Percentiles rank a stretch among this genome's conserved stretches.
Evolutionary conservation across 2,113 vertebrate genomes (phyloP).

Genomic region (Tonatia bakeri): DNA sequence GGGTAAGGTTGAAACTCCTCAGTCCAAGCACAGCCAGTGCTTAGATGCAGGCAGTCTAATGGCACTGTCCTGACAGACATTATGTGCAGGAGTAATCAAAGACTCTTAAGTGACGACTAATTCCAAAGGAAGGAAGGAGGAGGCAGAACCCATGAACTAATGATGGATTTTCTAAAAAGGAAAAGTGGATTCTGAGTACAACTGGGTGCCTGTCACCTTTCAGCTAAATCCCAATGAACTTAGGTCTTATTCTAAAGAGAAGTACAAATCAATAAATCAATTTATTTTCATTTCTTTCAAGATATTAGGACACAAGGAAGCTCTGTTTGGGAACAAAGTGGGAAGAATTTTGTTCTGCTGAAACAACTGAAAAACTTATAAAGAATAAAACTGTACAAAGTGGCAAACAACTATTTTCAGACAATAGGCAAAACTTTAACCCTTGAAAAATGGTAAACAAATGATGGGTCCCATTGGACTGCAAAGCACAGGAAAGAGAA

Average conservation of each 20-base stretch:
- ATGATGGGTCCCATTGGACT: fast-evolving
- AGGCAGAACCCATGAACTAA: neutral
- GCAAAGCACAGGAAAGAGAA: neutral
- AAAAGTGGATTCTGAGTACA: neutral
- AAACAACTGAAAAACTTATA: neutral
- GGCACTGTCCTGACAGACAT: neutral
- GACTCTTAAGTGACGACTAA: neutral
- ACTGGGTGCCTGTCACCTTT: neutral
- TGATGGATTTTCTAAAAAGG: neutral
- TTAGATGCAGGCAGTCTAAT: neutral
- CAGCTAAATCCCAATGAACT: neutral
- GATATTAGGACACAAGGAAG: neutral
- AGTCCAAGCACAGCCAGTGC: neutral
- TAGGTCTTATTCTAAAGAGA: neutral
- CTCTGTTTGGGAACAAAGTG: neutral
- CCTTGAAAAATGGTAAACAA: neutral
- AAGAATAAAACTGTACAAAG: neutral
- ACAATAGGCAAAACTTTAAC: neutral
- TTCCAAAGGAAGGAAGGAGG: neutral
- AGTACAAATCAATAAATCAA: neutral
- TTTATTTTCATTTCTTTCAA: neutral
- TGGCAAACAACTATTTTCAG: neutral
- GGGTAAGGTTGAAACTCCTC: neutral
- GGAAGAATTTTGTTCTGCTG: neutral
- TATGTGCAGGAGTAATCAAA: neutral